These are phyloP conservation scores for Capricornis sumatraensis DNA, from an alignment of 2,113 vertebrate genomes.

Conservation along the genomic window DNA sequence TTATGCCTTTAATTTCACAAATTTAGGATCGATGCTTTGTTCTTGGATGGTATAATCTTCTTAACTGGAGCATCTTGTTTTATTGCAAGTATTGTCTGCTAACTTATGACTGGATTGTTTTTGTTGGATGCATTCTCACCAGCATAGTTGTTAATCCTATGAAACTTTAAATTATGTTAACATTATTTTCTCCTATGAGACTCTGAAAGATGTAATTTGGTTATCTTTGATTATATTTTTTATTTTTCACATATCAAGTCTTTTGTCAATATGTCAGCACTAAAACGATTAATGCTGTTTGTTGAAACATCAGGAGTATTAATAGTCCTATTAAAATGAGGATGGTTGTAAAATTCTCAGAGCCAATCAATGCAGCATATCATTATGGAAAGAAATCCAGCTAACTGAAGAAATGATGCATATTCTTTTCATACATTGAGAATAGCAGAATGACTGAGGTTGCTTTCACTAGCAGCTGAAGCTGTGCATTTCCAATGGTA, in stretches of 20 bases:
- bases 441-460: background rate
- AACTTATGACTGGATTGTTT: conserved; percentile 20
- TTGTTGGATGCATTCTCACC: background rate
- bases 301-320: conserved; percentile 48
- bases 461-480: background rate
- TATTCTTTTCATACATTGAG: background rate
- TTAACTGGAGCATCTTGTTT: background rate
- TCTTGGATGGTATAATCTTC: background rate
- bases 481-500: background rate
- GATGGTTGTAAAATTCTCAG: conserved; percentile 43
- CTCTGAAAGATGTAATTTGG: conserved; percentile 39
- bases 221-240: conserved; percentile 64
- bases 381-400: conserved; percentile 17
- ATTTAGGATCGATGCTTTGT: background rate
- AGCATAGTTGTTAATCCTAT: conserved; percentile 37
- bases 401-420: conserved; percentile 25
- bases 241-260: conserved; percentile 43
- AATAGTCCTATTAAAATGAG: conserved; percentile 53
- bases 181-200: conserved; percentile 21
- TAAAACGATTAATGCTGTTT: conserved; percentile 48
- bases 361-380: conserved; percentile 20
- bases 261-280: conserved; percentile 61
- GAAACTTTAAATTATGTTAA: conserved; percentile 47
- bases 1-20: background rate
- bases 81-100: background rate